Conservation (phyloP, 1,140 invertebrate species). For the Zophobas atratus region DNA sequence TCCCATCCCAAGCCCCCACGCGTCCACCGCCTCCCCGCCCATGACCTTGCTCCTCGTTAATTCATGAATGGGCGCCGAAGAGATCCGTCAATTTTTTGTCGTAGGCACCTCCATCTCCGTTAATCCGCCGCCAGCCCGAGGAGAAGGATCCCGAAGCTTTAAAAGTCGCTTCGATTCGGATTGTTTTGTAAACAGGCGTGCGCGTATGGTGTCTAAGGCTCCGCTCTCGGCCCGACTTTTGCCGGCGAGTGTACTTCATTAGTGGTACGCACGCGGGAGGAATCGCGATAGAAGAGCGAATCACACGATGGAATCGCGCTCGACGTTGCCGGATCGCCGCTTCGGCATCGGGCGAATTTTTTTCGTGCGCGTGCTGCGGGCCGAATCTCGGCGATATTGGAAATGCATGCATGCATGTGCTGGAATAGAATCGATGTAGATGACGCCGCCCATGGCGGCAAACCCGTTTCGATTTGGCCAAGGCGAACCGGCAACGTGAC, state of each 20-base stretch:
- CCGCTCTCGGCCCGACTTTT: constrained; percentile 16
- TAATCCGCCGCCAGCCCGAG: constrained; percentile 14
- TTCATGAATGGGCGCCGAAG: constrained; percentile 10
- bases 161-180: constrained; percentile 5
- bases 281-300: constrained; percentile 10
- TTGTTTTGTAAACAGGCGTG: constrained; percentile 46
- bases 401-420: not conserved
- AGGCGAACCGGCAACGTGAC: constrained; percentile 35
- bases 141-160: not conserved
- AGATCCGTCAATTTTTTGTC: constrained; percentile 1
- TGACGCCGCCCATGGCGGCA: constrained; percentile 34
- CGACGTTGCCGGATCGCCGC: too few relatives aligned
- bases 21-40: not conserved
- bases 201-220: constrained; percentile 20
- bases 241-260: constrained; percentile 32
- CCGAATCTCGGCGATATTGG: not conserved
- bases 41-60: not conserved
- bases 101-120: constrained; percentile 17
- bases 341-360: too few relatives aligned
- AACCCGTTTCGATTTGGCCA: constrained; percentile 33
- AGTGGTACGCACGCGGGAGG: constrained; percentile 30
- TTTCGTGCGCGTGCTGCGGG: too few relatives aligned
- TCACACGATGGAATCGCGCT: not conserved
- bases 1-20: too few relatives aligned
- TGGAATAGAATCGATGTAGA: constrained; percentile 14